Conservation (phyloP, 1,140 invertebrate species). For the Lepidurus apus region DNA sequence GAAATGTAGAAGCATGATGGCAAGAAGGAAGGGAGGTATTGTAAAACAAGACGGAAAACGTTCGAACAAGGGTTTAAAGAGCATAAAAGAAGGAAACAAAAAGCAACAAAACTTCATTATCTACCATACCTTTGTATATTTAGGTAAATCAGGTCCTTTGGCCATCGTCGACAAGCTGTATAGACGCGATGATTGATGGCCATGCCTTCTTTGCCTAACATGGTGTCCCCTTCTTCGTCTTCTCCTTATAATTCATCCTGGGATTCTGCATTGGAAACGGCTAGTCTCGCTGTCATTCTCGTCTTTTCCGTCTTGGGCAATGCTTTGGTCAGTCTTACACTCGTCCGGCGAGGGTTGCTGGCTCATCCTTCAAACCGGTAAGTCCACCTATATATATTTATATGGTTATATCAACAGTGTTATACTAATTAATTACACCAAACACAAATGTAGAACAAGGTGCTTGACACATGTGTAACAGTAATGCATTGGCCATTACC, state of each 20-base stretch:
- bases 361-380: conserved; percentile 36
- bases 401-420: too few species aligned
- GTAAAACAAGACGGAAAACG: not conserved
- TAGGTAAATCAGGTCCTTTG: not conserved
- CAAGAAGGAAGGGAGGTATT: too few species aligned
- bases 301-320: conserved; percentile 34
- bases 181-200: not conserved
- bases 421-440: too few species aligned
- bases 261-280: conserved; percentile 31
- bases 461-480: too few species aligned
- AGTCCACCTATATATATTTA: not conserved
- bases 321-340: conserved; percentile 34
- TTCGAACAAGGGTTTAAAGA: not conserved
- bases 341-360: conserved; percentile 34
- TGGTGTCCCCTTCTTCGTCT: not conserved
- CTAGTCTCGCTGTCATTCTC: conserved; percentile 33
- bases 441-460: too few species aligned
- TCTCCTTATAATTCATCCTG: conserved; percentile 25
- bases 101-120: not conserved
- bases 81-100: not conserved
- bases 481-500: too few species aligned
- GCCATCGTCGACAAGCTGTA: not conserved
- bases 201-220: not conserved
- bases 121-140: not conserved
- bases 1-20: too few species aligned